A percentile compares a stretch with the other conserved stretches of the same genome.
Evolutionary conservation across 2,797 vertebrate genomes (phyloP).

Genomic region (Notolepis coatsorum): DNA sequence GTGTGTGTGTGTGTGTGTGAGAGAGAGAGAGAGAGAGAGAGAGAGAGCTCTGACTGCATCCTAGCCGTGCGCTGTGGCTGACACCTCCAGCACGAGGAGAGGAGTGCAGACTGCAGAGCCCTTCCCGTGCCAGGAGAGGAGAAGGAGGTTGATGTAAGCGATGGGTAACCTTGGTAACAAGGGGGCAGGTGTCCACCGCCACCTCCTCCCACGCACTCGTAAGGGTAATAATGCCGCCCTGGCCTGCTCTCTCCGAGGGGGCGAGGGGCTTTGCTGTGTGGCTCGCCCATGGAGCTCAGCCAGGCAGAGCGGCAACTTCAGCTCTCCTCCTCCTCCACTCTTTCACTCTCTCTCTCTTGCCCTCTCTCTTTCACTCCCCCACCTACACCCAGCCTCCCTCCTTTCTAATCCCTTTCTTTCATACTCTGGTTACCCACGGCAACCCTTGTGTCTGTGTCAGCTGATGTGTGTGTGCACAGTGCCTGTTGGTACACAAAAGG

Average conservation of each 20-base stretch:
- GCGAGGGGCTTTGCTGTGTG: background rate
- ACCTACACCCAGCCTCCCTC: conserved; percentile 49
- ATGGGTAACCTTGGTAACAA: conserved; percentile 73
- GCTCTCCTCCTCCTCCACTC: conserved; percentile 27
- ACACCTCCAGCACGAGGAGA: conserved; percentile 32
- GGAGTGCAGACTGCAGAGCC: conserved; percentile 39
- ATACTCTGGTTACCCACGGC: conserved; percentile 75
- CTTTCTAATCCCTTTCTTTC: conserved; percentile 75
- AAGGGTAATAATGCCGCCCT: conserved; percentile 48
- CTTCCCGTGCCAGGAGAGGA: conserved; percentile 32
- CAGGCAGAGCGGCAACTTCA: conserved; percentile 26
- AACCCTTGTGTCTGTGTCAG: conserved; percentile 69
- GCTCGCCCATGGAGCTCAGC: background rate
- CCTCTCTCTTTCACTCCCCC: conserved; percentile 21
- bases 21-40: no score
- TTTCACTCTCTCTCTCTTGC: conserved; percentile 20
- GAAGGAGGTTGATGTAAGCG: conserved; percentile 49
- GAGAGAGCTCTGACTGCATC: no score
- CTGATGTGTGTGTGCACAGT: conserved; percentile 53
- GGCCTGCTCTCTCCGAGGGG: conserved; percentile 15
- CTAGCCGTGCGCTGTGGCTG: conserved; percentile 1
- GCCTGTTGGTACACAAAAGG: conserved; percentile 57
- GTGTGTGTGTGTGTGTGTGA: conserved; percentile 15
- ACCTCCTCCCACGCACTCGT: conserved; percentile 59
- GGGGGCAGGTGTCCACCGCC: conserved; percentile 61